Evolutionary conservation across 2,113 vertebrate genomes (phyloP).

Genomic region (Gymnogyps californianus): DNA sequence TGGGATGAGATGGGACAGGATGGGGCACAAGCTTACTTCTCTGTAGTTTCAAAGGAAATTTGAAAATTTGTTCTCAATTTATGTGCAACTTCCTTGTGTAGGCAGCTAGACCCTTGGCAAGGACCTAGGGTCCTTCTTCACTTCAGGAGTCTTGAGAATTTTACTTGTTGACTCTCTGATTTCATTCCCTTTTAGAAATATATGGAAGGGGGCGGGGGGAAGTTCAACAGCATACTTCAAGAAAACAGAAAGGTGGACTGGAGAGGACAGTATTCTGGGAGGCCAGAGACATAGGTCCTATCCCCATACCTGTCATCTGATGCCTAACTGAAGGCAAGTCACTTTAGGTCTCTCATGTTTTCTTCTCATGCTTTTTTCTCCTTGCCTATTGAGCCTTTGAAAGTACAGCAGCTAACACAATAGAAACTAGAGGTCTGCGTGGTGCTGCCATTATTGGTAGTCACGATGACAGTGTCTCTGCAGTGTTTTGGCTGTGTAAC

Average conservation of each 20-base stretch:
- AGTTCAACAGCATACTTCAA: background rate
- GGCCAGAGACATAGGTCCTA: background rate
- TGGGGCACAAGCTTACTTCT: background rate
- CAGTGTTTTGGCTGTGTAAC: background rate
- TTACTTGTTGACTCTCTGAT: background rate
- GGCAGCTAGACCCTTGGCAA: background rate
- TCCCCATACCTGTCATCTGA: background rate
- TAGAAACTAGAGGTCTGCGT: background rate
- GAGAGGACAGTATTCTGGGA: background rate
- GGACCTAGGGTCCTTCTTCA: background rate
- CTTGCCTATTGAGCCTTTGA: background rate
- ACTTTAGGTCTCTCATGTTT: background rate
- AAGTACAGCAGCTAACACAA: background rate
- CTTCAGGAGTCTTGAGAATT: background rate
- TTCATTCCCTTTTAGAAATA: conserved; percentile 36
- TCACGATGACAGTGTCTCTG: background rate
- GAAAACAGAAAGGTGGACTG: background rate
- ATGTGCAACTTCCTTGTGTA: background rate
- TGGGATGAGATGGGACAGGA: background rate
- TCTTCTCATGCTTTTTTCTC: background rate
- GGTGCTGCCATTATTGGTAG: background rate
- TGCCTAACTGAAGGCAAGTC: background rate
- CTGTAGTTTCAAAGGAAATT: background rate
- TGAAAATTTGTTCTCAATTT: background rate
- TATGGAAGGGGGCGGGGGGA: background rate